Evolutionary conservation across 2,888 invertebrate genomes (phyloP).

Genomic region (Macroteleia sp.): DNA sequence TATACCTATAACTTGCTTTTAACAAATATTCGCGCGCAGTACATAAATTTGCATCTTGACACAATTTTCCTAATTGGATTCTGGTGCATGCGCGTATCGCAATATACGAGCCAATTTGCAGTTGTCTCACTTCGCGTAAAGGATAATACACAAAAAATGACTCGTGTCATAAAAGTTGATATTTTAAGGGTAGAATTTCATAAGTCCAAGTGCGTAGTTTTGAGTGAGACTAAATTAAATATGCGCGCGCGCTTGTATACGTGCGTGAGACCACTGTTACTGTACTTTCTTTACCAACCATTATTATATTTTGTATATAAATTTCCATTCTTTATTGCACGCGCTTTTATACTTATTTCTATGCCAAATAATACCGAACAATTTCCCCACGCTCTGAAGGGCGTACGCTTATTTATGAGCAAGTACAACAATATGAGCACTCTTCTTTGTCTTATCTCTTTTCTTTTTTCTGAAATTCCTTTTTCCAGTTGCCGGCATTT

Average conservation of each 20-base stretch:
- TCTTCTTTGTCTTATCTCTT: slow-evolving; percentile 18
- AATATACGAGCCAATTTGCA: slow-evolving; percentile 61
- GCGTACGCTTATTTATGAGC: slow-evolving; percentile 23
- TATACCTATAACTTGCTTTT: slow-evolving; percentile 42
- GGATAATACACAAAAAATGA: slow-evolving; percentile 47
- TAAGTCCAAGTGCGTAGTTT: slow-evolving; percentile 40
- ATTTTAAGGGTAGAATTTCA: slow-evolving; percentile 51
- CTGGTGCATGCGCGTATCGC: slow-evolving; percentile 45
- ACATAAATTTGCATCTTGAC: slow-evolving; percentile 62
- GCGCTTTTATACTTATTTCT: slow-evolving; percentile 12
- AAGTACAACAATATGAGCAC: too few species aligned
- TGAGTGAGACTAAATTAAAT: slow-evolving; percentile 35
- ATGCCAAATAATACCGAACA: slow-evolving; percentile 21
- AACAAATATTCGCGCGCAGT: slow-evolving; percentile 54
- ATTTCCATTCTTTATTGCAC: slow-evolving; percentile 27
- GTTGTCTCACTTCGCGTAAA: slow-evolving; percentile 49
- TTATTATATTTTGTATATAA: slow-evolving; percentile 35
- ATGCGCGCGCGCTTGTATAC: not conserved
- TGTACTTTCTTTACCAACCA: slow-evolving; percentile 1
- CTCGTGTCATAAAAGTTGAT: slow-evolving; percentile 52
- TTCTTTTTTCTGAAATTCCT: slow-evolving; percentile 17
- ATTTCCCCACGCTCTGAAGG: slow-evolving; percentile 26
- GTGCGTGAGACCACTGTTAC: not conserved
- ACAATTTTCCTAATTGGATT: slow-evolving; percentile 65
- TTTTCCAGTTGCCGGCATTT: slow-evolving; percentile 39